Evolutionary conservation across 1,140 invertebrate species (phyloP).

Genomic region (Danaus plexippus): DNA sequence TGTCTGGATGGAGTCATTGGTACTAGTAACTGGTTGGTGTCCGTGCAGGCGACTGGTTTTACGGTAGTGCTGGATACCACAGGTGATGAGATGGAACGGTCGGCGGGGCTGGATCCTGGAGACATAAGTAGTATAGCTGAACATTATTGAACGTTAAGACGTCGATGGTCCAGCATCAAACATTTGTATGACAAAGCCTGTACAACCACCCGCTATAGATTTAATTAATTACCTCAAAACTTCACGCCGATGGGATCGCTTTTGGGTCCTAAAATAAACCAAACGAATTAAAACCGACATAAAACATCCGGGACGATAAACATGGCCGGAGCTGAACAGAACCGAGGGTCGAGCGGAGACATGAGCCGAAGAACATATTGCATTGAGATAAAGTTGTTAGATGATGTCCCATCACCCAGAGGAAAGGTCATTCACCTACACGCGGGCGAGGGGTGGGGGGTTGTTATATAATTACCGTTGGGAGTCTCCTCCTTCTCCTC

Average conservation of each 20-base stretch:
- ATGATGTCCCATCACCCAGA: too few species aligned
- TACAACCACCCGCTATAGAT: slow-evolving; percentile 28
- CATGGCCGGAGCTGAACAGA: neutral
- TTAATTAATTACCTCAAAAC: slow-evolving; percentile 40
- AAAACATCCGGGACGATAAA: neutral
- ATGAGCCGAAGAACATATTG: too few species aligned
- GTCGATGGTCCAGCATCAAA: neutral
- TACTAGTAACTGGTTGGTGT: slow-evolving; percentile 52
- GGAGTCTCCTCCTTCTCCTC: slow-evolving; percentile 70
- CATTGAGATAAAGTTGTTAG: too few species aligned
- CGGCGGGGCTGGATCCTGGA: slow-evolving; percentile 64
- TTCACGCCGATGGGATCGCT: slow-evolving; percentile 42
- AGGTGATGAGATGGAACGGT: slow-evolving; percentile 61
- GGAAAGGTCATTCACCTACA: too few species aligned
- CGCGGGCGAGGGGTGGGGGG: too few species aligned
- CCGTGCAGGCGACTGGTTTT: slow-evolving; percentile 40
- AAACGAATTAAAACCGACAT: slow-evolving; percentile 22
- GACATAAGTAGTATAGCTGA: neutral
- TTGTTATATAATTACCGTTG: slow-evolving; percentile 35
- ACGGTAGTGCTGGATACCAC: slow-evolving; percentile 44
- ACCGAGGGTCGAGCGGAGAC: too few species aligned
- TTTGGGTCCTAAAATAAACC: slow-evolving; percentile 46
- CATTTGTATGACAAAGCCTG: neutral
- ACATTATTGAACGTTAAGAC: neutral
- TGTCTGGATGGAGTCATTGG: slow-evolving; percentile 50